These are phyloP conservation scores for Cephalopholis sonnerati DNA, from an alignment of 2,113 vertebrate species.

Conservation along the genomic window DNA sequence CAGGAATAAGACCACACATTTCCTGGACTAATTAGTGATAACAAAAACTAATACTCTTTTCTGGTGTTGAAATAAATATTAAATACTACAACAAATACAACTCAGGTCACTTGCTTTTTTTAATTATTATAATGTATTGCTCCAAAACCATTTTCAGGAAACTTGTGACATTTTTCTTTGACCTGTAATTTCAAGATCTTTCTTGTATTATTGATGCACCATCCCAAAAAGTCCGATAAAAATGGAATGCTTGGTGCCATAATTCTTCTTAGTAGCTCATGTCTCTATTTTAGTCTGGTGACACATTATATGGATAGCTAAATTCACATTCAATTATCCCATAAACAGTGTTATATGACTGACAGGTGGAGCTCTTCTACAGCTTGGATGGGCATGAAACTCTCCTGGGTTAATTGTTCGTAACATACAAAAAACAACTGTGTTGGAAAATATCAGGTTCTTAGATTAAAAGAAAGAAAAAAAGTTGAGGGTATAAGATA, in stretches of 20 bases:
- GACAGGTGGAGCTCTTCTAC: neutral
- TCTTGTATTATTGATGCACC: no score
- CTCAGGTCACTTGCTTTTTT: no score
- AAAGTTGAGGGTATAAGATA: no score
- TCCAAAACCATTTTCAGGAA: neutral
- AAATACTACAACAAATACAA: neutral
- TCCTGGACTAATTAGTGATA: neutral
- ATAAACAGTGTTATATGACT: neutral
- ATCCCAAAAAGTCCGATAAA: neutral
- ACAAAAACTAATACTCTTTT: neutral
- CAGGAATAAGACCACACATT: slow-evolving; percentile 11
- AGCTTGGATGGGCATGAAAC: neutral
- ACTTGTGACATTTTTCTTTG: neutral
- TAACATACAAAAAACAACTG: neutral
- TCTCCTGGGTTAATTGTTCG: neutral
- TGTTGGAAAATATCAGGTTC: neutral
- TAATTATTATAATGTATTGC: neutral
- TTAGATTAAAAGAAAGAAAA: no score
- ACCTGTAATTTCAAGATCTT: slow-evolving; percentile 4
- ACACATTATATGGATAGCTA: neutral
- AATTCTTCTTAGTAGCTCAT: neutral
- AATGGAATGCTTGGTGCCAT: neutral
- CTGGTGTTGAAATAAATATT: neutral
- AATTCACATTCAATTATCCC: no score
- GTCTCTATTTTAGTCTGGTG: neutral